Evolutionary conservation across 2,113 vertebrate species (phyloP).

Genomic region (Marcusenius ussheri): DNA sequence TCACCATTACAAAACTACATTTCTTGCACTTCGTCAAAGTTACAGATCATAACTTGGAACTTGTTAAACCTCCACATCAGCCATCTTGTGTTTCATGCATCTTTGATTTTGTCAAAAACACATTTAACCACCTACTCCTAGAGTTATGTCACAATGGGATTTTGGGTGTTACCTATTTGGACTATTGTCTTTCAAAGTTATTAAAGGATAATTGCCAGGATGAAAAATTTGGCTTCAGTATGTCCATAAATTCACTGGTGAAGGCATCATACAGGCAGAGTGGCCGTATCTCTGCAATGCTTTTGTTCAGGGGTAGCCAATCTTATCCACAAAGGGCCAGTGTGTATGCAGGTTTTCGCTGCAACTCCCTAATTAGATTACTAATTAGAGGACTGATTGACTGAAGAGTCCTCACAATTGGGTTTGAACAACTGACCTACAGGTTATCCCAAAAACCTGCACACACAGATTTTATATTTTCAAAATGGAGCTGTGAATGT

Average conservation of each 20-base stretch:
- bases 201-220: not conserved
- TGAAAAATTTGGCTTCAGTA: not conserved
- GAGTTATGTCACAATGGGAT: not conserved
- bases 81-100: not conserved
- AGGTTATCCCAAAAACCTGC: too few relatives aligned
- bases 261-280: not conserved
- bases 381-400: too few relatives aligned
- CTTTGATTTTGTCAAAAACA: not conserved
- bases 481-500: not conserved
- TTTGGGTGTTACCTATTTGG: not conserved
- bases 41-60: not conserved
- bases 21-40: not conserved
- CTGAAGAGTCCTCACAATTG: too few relatives aligned
- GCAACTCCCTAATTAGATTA: too few relatives aligned
- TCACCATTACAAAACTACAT: not conserved
- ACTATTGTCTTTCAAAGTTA: not conserved
- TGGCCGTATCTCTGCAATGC: not conserved
- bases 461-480: not conserved
- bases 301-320: not conserved
- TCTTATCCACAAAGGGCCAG: too few relatives aligned
- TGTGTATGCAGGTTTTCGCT: too few relatives aligned
- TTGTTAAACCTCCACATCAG: not conserved
- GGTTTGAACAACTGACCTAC: too few relatives aligned
- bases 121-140: not conserved
- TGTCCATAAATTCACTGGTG: not conserved